Evolutionary conservation across 1,140 invertebrate species (phyloP).

Genomic region (Conus ventricosus): DNA sequence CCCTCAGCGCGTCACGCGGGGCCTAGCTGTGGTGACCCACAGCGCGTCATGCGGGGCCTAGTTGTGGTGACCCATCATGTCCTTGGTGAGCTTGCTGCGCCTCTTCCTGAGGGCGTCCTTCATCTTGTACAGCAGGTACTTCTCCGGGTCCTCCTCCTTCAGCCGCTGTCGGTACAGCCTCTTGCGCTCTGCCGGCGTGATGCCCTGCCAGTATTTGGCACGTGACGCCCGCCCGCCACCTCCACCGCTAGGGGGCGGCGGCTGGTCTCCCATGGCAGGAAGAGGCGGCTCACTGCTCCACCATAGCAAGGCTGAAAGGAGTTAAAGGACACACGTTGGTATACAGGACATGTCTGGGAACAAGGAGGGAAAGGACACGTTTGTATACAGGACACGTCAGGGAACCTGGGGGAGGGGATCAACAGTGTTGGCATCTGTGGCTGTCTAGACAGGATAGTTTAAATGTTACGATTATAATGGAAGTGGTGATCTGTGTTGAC

Average conservation of each 20-base stretch:
- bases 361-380: not conserved
- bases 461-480: no score
- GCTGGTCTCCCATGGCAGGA: not conserved
- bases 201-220: not conserved
- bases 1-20: no score
- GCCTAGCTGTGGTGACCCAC: no score
- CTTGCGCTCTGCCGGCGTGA: not conserved
- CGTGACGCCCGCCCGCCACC: not conserved
- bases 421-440: no score
- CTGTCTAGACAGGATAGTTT: no score
- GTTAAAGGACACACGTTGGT: not conserved
- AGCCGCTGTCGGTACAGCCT: not conserved
- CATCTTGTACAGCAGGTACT: slow-evolving; percentile 1
- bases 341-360: not conserved
- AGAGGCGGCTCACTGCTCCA: not conserved
- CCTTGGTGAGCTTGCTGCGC: not conserved
- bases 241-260: not conserved
- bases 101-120: not conserved
- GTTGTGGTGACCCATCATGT: no score
- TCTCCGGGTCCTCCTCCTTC: slow-evolving; percentile 16
- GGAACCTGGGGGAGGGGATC: no score
- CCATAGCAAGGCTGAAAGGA: not conserved
- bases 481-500: no score
- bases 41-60: no score
- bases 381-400: not conserved